A percentile compares a stretch with the other conserved stretches of the same genome.
Evolutionary conservation across 2,797 vertebrate species (phyloP).

Genomic region (Eulemur mongoz): DNA sequence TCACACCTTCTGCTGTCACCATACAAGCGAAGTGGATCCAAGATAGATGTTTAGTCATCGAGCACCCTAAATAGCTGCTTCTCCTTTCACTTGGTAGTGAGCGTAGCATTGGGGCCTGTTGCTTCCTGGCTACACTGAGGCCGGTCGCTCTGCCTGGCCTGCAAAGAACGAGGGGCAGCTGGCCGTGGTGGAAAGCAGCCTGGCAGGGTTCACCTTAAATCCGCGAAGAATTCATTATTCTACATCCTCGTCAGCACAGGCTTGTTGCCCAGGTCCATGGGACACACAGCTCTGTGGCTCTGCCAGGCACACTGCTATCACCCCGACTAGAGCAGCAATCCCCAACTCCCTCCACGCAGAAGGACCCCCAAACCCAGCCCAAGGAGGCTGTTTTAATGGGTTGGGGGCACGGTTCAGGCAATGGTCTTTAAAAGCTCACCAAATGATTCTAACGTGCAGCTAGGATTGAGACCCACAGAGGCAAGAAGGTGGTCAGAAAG

Average conservation of each 20-base stretch:
- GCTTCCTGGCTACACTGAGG: not conserved
- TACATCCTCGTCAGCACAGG: not conserved
- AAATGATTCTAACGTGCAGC: not conserved
- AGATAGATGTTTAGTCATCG: constrained; percentile 42
- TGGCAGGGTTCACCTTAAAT: not conserved
- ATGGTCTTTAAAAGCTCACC: not conserved
- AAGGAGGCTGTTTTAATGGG: not conserved
- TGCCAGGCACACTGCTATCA: no score
- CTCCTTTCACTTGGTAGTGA: not conserved
- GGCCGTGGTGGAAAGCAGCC: not conserved
- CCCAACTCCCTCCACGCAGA: not conserved
- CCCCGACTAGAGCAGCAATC: accelerated
- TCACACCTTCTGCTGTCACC: constrained; percentile 31
- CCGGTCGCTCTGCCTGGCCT: not conserved
- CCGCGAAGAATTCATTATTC: not conserved
- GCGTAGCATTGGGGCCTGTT: not conserved
- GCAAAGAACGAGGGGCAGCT: not conserved
- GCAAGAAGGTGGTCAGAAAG: not conserved
- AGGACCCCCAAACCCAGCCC: no score
- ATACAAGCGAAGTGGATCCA: not conserved
- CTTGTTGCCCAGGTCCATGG: not conserved
- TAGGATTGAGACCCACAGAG: not conserved
- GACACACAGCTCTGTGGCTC: not conserved
- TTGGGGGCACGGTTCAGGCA: not conserved
- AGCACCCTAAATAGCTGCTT: constrained; percentile 28